phyloP scores from a whole-genome alignment of 2,888 invertebrate species.

The Apotomis betuletana region DNA sequence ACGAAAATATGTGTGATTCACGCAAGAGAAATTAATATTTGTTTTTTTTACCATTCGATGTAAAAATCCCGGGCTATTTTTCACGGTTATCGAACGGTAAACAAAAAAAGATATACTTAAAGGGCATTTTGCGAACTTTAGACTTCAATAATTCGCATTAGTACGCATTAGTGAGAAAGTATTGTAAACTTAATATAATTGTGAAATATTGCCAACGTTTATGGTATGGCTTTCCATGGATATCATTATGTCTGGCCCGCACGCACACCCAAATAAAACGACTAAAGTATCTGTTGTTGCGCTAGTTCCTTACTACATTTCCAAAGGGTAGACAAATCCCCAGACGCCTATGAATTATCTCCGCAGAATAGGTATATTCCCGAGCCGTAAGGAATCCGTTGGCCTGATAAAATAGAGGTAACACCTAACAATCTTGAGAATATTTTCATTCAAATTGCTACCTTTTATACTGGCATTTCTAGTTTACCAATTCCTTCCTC shows the following conservation, averaged over 20 bases:
- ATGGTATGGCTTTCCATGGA: background rate
- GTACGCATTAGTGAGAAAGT: background rate
- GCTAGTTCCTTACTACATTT: slow-evolving; percentile 1
- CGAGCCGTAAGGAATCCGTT: slow-evolving; percentile 29
- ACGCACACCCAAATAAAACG: background rate
- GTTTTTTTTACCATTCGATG: no score
- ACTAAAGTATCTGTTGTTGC: no score
- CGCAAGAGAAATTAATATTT: no score
- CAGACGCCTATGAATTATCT: slow-evolving; percentile 65
- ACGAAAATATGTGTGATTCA: no score
- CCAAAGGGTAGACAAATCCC: slow-evolving; percentile 54
- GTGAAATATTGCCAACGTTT: slow-evolving; percentile 1
- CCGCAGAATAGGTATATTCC: slow-evolving; percentile 54
- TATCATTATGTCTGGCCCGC: slow-evolving; percentile 6
- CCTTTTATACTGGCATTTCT: slow-evolving; percentile 1
- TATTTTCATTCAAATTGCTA: slow-evolving; percentile 34
- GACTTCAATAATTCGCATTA: background rate
- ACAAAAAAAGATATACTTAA: no score
- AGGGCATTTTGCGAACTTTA: no score
- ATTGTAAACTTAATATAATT: background rate
- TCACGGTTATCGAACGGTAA: no score
- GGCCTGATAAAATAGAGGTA: slow-evolving; percentile 40
- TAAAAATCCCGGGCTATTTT: no score
- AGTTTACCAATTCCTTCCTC: background rate
- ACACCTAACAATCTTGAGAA: slow-evolving; percentile 35